phyloP scores from a whole-genome alignment of 2,797 vertebrate species.

The Psittacula derbiana region DNA sequence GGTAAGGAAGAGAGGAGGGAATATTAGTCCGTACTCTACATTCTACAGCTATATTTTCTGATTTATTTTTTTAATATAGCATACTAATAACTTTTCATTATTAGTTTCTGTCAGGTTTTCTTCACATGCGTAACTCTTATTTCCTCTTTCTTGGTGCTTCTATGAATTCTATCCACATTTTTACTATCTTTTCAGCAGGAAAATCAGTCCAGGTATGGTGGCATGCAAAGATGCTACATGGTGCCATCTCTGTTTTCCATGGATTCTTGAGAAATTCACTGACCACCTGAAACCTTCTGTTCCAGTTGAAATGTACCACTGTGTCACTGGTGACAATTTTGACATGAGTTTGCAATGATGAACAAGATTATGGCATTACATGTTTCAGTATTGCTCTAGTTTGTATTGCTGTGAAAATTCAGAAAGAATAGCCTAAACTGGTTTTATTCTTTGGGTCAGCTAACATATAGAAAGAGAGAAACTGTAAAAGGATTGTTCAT shows the following conservation, averaged over 20 bases:
- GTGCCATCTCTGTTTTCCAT: neutral
- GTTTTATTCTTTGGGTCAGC: neutral
- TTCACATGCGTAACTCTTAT: neutral
- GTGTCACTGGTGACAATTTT: neutral
- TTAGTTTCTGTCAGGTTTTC: neutral
- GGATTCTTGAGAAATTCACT: neutral
- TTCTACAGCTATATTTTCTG: neutral
- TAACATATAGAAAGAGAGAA: neutral
- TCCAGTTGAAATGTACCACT: neutral
- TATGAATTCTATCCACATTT: neutral
- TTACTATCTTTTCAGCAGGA: neutral
- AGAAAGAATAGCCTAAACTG: neutral
- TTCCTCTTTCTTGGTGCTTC: neutral
- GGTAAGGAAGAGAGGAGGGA: neutral
- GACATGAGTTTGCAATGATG: neutral
- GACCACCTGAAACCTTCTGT: neutral
- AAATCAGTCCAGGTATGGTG: too few relatives aligned
- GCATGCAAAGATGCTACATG: neutral
- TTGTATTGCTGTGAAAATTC: neutral
- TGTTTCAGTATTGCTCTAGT: neutral
- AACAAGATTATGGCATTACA: neutral
- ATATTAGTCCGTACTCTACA: neutral
- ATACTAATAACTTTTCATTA: neutral
- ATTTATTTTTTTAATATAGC: neutral
- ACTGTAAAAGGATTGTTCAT: neutral